These are phyloP conservation scores for Cylindroiulus punctatus DNA, from an alignment of 2,888 invertebrate species.

Conservation along the genomic window DNA sequence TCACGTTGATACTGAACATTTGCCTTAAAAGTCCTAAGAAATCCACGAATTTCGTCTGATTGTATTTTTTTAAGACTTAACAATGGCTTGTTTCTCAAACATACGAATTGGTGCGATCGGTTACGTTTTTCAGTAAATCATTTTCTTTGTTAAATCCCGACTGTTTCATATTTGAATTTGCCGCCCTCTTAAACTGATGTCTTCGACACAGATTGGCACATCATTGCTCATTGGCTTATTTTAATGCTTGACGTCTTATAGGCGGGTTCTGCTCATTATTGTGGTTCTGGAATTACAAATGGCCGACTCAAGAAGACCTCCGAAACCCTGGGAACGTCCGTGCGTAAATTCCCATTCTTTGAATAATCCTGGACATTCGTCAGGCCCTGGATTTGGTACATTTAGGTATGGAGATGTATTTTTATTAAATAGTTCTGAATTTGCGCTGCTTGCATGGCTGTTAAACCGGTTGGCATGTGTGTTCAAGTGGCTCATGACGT, in stretches of 20 bases:
- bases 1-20: too few species aligned
- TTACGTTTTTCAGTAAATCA: too few species aligned
- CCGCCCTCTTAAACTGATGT: not conserved
- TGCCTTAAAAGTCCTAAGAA: too few species aligned
- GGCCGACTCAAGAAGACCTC: constrained; percentile 15
- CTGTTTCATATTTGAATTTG: not conserved
- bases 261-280: not conserved
- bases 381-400: not conserved
- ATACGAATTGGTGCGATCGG: too few species aligned
- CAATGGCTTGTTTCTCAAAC: too few species aligned
- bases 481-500: too few species aligned
- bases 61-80: too few species aligned
- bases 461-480: too few species aligned
- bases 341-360: constrained; percentile 39
- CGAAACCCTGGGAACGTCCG: constrained; percentile 51
- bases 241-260: not conserved
- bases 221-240: not conserved
- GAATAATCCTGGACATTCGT: constrained; percentile 35
- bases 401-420: not conserved
- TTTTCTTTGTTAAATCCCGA: too few species aligned
- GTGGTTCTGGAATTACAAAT: not conserved
- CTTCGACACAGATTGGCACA: not conserved
- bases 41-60: too few species aligned
- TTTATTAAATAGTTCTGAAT: not conserved
- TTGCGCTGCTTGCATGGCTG: too few species aligned